Percentiles rank a stretch among this genome's conserved stretches.
Conservation (phyloP, 2,113 vertebrate species). For the Meles meles region DNA sequence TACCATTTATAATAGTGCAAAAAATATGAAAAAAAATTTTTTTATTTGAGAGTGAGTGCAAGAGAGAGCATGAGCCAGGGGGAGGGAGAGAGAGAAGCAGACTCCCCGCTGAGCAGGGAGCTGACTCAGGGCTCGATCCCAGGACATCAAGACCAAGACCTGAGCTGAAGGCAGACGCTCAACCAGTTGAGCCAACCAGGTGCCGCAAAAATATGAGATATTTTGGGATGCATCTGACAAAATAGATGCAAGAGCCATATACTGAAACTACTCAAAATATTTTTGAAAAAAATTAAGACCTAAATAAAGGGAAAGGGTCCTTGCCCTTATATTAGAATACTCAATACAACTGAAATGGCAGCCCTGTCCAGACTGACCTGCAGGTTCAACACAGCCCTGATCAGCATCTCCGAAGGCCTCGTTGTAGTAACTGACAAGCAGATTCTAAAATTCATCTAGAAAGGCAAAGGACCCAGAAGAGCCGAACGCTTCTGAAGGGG, state of each 20-base stretch:
- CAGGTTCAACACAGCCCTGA: not conserved
- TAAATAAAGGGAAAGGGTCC: not conserved
- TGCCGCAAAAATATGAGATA: not conserved
- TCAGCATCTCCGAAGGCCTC: not conserved
- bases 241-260: not conserved
- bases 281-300: not conserved
- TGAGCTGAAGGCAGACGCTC: not conserved
- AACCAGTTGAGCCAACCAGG: not conserved
- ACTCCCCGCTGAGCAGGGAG: not conserved
- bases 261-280: not conserved
- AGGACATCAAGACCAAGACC: not conserved
- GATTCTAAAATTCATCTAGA: not conserved
- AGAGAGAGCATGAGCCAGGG: not conserved
- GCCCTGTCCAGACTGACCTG: not conserved
- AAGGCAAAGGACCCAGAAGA: not conserved
- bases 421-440: not conserved
- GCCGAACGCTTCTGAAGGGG: not conserved
- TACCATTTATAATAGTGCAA: not conserved
- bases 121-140: not conserved
- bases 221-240: not conserved
- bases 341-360: not conserved
- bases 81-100: not conserved
- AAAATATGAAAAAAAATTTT: not conserved
- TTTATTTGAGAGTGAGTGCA: not conserved
- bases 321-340: not conserved